A percentile compares a stretch with the other conserved stretches of the same genome.
These are phyloP conservation scores for Steinernema feltiae DNA, from an alignment of 1,140 invertebrate genomes.

Conservation along the genomic window DNA sequence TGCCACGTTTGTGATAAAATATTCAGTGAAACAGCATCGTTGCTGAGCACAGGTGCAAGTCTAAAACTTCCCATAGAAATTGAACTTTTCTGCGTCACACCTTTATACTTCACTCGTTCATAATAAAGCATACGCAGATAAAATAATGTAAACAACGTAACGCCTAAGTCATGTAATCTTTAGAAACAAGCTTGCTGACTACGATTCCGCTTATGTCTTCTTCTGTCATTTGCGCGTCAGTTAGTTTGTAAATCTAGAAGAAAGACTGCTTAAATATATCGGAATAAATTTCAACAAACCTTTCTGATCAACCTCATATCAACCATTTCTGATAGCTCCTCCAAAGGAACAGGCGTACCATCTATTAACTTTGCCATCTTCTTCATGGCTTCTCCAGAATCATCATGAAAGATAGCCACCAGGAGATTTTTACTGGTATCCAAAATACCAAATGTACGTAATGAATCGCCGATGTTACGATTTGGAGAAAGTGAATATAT, in stretches of 20 bases:
- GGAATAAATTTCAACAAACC: not conserved
- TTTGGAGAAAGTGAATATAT: constrained; percentile 53
- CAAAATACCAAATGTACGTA: not conserved
- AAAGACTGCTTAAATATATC: not conserved
- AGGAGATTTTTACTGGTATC: not conserved
- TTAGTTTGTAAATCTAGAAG: not conserved
- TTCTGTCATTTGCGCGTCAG: not conserved
- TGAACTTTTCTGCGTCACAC: too few species aligned
- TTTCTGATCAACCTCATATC: not conserved
- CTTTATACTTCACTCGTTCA: too few species aligned
- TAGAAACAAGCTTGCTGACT: not conserved
- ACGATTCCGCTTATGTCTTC: constrained; percentile 1
- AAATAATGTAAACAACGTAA: too few species aligned
- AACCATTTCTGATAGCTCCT: not conserved
- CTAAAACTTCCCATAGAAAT: too few species aligned
- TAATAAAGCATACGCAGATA: too few species aligned
- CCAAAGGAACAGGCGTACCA: not conserved
- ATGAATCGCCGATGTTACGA: constrained; percentile 14
- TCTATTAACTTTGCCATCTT: not conserved
- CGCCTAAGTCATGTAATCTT: not conserved
- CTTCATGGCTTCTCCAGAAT: not conserved
- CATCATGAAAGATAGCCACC: not conserved
- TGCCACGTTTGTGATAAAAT: too few species aligned
- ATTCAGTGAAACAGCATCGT: too few species aligned
- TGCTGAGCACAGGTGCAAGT: too few species aligned